Percentiles rank a stretch among this genome's conserved stretches.
phyloP scores from a whole-genome alignment of 2,797 vertebrate genomes.

The Sternotherus odoratus region DNA sequence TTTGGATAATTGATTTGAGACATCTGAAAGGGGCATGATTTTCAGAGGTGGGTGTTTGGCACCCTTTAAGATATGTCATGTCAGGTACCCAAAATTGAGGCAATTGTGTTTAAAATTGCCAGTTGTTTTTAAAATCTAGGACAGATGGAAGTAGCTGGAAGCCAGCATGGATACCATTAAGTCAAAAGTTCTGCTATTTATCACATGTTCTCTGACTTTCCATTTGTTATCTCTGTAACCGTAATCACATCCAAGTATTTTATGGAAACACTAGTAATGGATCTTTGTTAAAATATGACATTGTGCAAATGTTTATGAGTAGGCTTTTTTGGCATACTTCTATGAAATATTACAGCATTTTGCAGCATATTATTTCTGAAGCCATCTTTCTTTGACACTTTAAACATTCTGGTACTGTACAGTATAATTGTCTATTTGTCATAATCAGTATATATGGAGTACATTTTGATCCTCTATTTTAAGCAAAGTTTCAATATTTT shows the following conservation, averaged over 20 bases:
- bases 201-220: not conserved
- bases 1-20: not conserved
- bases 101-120: not conserved
- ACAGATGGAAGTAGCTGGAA: not conserved
- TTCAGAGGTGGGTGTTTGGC: not conserved
- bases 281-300: constrained; percentile 21
- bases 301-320: not conserved
- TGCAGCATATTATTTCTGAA: not conserved
- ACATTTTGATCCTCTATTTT: not conserved
- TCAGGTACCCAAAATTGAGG: not conserved
- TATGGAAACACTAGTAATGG: not conserved
- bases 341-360: constrained; percentile 21
- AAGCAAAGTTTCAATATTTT: not conserved
- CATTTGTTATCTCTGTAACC: not conserved
- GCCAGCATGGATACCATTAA: not conserved
- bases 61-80: not conserved
- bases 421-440: not conserved
- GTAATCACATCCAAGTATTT: not conserved
- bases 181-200: not conserved
- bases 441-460: not conserved
- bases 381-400: not conserved
- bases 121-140: fast-evolving
- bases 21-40: not conserved
- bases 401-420: not conserved
- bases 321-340: constrained; percentile 1